Evolutionary conservation across 1,140 invertebrate genomes (phyloP).

Genomic region (Penaeus indicus): DNA sequence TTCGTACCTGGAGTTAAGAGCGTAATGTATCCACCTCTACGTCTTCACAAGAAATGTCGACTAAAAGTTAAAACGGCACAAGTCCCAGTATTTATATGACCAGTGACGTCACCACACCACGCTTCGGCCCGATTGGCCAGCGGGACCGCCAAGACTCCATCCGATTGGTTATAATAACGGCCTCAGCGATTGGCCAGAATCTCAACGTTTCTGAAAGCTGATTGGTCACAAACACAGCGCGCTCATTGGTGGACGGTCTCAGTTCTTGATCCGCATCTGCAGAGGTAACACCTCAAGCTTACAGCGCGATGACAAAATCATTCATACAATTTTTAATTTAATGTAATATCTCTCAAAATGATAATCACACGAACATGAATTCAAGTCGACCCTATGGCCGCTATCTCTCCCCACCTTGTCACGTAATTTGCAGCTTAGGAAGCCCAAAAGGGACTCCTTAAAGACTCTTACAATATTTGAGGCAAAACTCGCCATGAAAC

Average conservation of each 20-base stretch:
- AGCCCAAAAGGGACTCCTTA: no score
- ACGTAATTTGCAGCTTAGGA: no score
- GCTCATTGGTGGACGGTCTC: slow-evolving; percentile 48
- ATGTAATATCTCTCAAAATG: no score
- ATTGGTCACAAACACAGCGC: slow-evolving; percentile 36
- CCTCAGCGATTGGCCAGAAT: slow-evolving; percentile 42
- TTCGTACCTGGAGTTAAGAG: slow-evolving; percentile 34
- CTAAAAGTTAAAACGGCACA: slow-evolving; percentile 60
- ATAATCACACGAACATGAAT: no score
- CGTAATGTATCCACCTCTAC: neutral
- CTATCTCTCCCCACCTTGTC: no score
- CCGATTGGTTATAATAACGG: slow-evolving; percentile 57
- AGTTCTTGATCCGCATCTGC: slow-evolving; percentile 56
- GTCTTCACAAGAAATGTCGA: slow-evolving; percentile 44
- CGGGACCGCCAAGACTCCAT: neutral
- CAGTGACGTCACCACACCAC: slow-evolving; percentile 43
- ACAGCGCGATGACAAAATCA: neutral
- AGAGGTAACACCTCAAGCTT: slow-evolving; percentile 38
- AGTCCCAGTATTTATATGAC: slow-evolving; percentile 54
- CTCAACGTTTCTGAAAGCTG: slow-evolving; percentile 18
- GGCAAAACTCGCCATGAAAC: no score
- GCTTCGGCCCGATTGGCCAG: neutral
- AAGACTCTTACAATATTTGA: no score
- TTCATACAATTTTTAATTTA: no score
- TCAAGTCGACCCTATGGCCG: no score